phyloP scores from a whole-genome alignment of 2,113 vertebrate genomes.

The Psammodynastes pulverulentus region DNA sequence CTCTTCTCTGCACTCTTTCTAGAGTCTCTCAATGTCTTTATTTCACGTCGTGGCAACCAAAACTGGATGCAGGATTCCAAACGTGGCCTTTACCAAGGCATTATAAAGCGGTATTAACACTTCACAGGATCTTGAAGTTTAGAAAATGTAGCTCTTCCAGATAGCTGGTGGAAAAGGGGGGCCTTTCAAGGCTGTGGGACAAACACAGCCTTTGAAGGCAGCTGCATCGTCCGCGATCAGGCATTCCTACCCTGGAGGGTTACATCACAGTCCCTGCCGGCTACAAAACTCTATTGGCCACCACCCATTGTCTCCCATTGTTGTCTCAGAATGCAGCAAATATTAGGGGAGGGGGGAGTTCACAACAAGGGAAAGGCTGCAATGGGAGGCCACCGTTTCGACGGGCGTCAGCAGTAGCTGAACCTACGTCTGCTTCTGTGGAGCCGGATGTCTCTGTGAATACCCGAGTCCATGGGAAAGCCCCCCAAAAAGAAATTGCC shows the following conservation, averaged over 20 bases:
- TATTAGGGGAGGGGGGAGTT: neutral
- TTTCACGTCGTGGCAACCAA: too few relatives aligned
- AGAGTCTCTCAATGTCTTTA: too few relatives aligned
- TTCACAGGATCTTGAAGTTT: too few relatives aligned
- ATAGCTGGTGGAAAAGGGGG: neutral
- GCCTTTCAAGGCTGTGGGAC: neutral
- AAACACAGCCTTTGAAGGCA: neutral
- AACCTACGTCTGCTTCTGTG: neutral
- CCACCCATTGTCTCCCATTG: neutral
- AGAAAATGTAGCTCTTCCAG: neutral
- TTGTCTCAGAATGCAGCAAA: neutral
- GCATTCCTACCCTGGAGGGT: neutral
- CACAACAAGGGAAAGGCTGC: neutral
- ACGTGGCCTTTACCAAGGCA: too few relatives aligned
- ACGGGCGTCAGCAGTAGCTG: neutral
- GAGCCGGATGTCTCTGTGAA: neutral
- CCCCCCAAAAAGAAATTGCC: neutral
- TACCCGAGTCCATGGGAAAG: neutral
- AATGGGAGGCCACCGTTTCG: neutral
- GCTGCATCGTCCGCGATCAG: rapidly evolving
- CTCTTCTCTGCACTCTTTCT: too few relatives aligned
- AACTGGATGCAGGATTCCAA: too few relatives aligned
- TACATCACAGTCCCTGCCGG: neutral
- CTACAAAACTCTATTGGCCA: neutral
- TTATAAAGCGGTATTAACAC: too few relatives aligned